Base-by-base conservation (phyloP, 1,140 invertebrate species). In the Anoplophora glabripennis region DNA sequence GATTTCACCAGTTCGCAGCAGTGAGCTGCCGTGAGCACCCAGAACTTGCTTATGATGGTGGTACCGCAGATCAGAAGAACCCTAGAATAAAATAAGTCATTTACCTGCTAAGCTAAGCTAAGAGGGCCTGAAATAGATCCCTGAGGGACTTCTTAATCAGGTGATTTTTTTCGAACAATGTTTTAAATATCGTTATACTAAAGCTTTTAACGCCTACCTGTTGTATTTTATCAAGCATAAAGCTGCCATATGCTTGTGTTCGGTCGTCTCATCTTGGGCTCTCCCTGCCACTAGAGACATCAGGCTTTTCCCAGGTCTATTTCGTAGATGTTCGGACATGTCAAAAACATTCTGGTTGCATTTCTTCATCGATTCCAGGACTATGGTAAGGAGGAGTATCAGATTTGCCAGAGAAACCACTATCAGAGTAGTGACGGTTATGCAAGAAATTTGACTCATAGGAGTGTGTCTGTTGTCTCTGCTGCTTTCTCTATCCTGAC, bases 391-490 rank as follows among this genome's bases (percentile, higher is more conserved):
- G 12, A 65, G 35, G 15, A 65, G 46, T 11, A 62, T 38, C 10
- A 65, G 38, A 59, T 65, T 65, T 37, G 59, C 55, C 12, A 62
- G 18, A 33, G 63, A 65, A n/a, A 65, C 55, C 4, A 65, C 59
- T 14, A 65, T 34, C 12, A 65, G 45, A 18, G 59, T 65, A 12
- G 59, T 62, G 5, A 65, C 44, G 14, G 56, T 52, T 36, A 65
- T 42, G 35, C 63, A 65, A n/a, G 59, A 46, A n/a, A 65, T 28
- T 28, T 28, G 21, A 28, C 21, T 28, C 21, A 28, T 28, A 3
- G 21, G 21, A n/a, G n/a, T n/a, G 21, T 28, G 2, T 28, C 21
- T 28, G 5, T 28, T 28, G 2, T 28, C 21, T 28, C 21, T 28
- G 2, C 21, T 28, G 5, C 5, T 28, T 28, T 28, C 21, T 28